Evolutionary conservation across 2,797 vertebrate species (phyloP).

Genomic region (Sebastes hubbsi): DNA sequence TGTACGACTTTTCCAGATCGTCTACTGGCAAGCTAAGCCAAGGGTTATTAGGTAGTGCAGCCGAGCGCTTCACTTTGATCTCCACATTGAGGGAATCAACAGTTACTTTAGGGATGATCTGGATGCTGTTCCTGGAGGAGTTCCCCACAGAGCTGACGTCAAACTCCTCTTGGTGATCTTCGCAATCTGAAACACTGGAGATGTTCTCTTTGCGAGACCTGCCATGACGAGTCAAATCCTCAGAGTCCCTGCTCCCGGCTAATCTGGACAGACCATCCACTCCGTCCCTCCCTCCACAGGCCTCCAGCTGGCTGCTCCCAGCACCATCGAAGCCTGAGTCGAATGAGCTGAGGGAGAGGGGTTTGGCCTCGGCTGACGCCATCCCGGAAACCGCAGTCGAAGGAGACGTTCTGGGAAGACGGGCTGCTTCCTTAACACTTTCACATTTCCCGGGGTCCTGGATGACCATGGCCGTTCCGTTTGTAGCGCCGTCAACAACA

Average conservation of each 20-base stretch:
- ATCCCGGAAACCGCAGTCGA: background rate
- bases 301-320: slow-evolving; percentile 58
- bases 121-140: slow-evolving; percentile 60
- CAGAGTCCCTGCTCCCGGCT: slow-evolving; percentile 6
- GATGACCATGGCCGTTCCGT: background rate
- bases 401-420: background rate
- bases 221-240: too few relatives aligned
- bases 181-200: slow-evolving; percentile 44
- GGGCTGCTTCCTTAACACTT: background rate
- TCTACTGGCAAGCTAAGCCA: slow-evolving; percentile 83
- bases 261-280: slow-evolving; percentile 18
- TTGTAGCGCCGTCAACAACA: background rate
- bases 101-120: slow-evolving; percentile 64
- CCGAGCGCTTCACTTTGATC: slow-evolving; percentile 73
- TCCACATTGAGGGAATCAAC: slow-evolving; percentile 73
- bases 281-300: slow-evolving; percentile 27
- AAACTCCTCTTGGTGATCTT: slow-evolving; percentile 33
- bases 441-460: background rate
- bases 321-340: slow-evolving; percentile 80
- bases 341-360: slow-evolving; percentile 72
- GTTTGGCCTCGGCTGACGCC: slow-evolving; percentile 38
- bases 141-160: slow-evolving; percentile 36
- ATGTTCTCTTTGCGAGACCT: slow-evolving; percentile 48
- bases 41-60: slow-evolving; percentile 72
- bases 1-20: slow-evolving; percentile 78